Evolutionary conservation across 2,797 vertebrate species (phyloP).

Genomic region (Champsocephalus gunnari): DNA sequence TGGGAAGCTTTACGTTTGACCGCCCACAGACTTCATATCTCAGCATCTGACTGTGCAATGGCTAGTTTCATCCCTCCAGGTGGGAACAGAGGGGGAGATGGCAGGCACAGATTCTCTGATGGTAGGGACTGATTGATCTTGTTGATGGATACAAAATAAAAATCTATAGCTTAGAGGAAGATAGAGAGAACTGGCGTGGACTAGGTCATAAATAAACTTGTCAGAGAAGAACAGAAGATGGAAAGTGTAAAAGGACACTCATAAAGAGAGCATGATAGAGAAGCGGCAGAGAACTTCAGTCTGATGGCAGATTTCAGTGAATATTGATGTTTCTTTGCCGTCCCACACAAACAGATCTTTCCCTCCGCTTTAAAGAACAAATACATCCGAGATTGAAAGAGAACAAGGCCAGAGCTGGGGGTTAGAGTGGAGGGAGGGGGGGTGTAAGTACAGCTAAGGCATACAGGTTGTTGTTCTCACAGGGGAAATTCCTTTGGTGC

Average conservation of each 20-base stretch:
- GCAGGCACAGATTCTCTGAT: constrained; percentile 25
- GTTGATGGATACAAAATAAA: neutral
- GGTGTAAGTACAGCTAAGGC: constrained; percentile 67
- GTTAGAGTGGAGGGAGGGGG: constrained; percentile 23
- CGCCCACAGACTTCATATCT: constrained; percentile 40
- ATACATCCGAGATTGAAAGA: constrained; percentile 70
- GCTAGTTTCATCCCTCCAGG: constrained; percentile 41
- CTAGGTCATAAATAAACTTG: constrained; percentile 27
- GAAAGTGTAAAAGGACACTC: constrained; percentile 25
- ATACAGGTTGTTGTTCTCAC: constrained; percentile 80
- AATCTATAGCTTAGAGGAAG: neutral
- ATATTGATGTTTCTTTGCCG: constrained; percentile 42
- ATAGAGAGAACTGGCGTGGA: constrained; percentile 11
- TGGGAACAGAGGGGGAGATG: constrained; percentile 18
- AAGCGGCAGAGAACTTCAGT: constrained; percentile 12
- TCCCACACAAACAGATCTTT: constrained; percentile 57
- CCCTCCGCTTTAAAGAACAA: constrained; percentile 63
- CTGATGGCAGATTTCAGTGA: constrained; percentile 40
- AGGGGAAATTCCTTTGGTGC: constrained; percentile 81
- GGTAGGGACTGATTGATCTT: constrained; percentile 27
- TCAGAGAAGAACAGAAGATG: constrained; percentile 26
- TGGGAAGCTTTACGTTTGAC: constrained; percentile 64
- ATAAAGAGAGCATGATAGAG: constrained; percentile 8
- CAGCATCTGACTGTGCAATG: constrained; percentile 25
- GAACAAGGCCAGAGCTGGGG: constrained; percentile 43